Evolutionary conservation across 92 coral and sea anemone species (phyloP), one percentile per base, ranked within the genome.

Genomic region (Heliopora coerulea): DNA sequence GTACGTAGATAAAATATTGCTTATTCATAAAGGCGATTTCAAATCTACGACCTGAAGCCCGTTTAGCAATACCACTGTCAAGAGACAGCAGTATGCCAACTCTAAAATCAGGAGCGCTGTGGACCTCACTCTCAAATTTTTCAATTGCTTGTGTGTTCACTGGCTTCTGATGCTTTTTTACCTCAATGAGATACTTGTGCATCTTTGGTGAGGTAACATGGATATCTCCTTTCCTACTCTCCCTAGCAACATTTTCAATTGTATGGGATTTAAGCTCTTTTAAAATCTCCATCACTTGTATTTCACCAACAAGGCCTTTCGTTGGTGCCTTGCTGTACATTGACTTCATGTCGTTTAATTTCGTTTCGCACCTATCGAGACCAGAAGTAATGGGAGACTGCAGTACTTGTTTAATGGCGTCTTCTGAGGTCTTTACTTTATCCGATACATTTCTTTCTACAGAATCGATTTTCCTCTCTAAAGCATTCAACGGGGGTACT

Each of bases 21-120:
- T 49, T 26, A 49, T 58, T 46, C 33, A 62, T 64, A 34, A 40
- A 74, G 13, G 32, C 21, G 68, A 86, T 63, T 61, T 74, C 74
- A 42, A 86, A 86, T 67, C 67, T 32, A 0, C 58, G 58, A 5
- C 58, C 58, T 19, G 31, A n/a, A 8, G 90, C 75, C 34, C 68
- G 65, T n/a, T 26, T 57, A 29, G 57, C 56, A 19, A 86, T 79
- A 12, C 84, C 85, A 54, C 85, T 79, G 7, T 57, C 74, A 60
- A 83, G 75, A 2, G 90, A 83, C n/a, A 86, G 32, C 29, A 86
- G 30, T 46, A 86, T 74, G 1, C 90, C 90, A 27, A 86, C 85
- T 39, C 61, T 86, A 40, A 70, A 68, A 28, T 82, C 68, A 3
- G 63, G 26, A 13, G 44, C 2, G 3, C 39, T 31, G 28, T 66